Evolutionary conservation across 2,113 vertebrate genomes (phyloP), one percentile per base, ranked within the genome.

Genomic region (Okapia johnstoni): DNA sequence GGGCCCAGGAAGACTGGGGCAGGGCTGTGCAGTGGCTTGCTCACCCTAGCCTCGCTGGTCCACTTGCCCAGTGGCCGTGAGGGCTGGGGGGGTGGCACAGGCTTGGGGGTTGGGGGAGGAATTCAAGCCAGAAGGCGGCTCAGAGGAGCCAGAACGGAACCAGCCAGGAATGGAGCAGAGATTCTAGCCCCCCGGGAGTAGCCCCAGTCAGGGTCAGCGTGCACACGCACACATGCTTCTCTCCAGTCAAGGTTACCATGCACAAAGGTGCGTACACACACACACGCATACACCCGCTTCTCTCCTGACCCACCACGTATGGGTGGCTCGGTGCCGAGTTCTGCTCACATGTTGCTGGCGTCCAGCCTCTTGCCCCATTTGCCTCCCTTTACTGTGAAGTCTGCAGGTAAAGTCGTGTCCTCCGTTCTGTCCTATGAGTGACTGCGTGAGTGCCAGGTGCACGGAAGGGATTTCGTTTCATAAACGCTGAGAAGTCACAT

Each of bases 401-500:
- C 70, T 36, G 50, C 9, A 57, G 10, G 86, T 7, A 10, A 13
- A 55, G n/a, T 33, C 21, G 1, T 21, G 17, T 66, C 25, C 6
- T 2, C 21, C 36, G 16, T 52, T 83, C 21, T 19, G 26, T 28
- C 26, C 76, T 33, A 46, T 54, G 26, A 54, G 46, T 86, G 50
- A 28, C 28, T 9, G 94, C 10, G 12, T 15, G 15, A 83, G 5
- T 4, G 9, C 28, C 57, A 60, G 52, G 11, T 66, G 36, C 16
- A 8, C 0, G 12, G 54, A 21, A 7, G 17, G 4, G 9, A 57
- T 61, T 90, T 54, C 1, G 5, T 73, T 40, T 21, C 58, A 11
- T 58, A 25, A 86, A 84, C 26, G 96, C 96, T 30, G 77, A 91
- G 77, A 85, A 63, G 54, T 33, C 89, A 43, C 3, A 85, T 55